These are phyloP conservation scores for Neodontobutis hainanensis DNA, from an alignment of 2,113 vertebrate species.

Conservation along the genomic window DNA sequence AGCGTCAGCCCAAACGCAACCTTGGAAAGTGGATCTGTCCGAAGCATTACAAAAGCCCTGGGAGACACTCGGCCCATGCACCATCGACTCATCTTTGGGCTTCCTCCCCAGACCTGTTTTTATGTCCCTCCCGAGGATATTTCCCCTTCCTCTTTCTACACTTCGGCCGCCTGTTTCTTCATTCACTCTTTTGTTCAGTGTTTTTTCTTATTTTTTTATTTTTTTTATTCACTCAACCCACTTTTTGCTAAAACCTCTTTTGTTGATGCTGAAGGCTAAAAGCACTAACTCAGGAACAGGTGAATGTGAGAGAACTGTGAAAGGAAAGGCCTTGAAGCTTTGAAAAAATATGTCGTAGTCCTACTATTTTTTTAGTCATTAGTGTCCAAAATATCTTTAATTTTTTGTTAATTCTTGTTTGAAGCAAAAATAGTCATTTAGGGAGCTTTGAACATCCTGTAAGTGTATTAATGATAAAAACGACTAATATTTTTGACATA, in stretches of 20 bases:
- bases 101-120: constrained; percentile 67
- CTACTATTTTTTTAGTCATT: too few relatives aligned
- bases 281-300: constrained; percentile 31
- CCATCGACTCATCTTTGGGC: constrained; percentile 73
- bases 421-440: too few relatives aligned
- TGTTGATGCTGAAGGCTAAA: constrained; percentile 39
- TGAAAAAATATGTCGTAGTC: background rate
- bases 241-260: constrained; percentile 13
- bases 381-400: too few relatives aligned
- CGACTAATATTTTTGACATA: too few relatives aligned
- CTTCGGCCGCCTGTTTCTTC: constrained; percentile 76
- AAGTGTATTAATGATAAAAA: too few relatives aligned
- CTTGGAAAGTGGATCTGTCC: constrained; percentile 76
- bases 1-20: constrained; percentile 70
- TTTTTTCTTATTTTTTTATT: constrained; percentile 49
- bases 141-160: constrained; percentile 66
- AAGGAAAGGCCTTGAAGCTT: background rate
- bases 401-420: too few relatives aligned
- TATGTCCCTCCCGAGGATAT: constrained; percentile 72
- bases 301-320: constrained; percentile 16
- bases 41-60: constrained; percentile 77
- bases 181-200: constrained; percentile 61
- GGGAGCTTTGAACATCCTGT: too few relatives aligned
- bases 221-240: constrained; percentile 29
- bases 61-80: constrained; percentile 72